phyloP scores from a whole-genome alignment of 2,888 invertebrate genomes.

The Lacanobia oleracea region DNA sequence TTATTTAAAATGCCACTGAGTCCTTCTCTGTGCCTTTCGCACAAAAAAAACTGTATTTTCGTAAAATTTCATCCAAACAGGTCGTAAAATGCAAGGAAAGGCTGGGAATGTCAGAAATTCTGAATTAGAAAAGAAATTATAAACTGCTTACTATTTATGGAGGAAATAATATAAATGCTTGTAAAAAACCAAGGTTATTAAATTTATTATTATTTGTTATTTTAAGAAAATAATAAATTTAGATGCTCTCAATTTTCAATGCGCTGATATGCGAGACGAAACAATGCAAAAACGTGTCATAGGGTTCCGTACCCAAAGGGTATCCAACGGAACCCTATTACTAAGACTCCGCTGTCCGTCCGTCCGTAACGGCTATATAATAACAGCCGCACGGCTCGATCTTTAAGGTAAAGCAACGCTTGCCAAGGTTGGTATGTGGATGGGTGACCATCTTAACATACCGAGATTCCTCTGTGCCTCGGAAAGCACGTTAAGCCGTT shows the following conservation, averaged over 20 bases:
- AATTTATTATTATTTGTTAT: background rate
- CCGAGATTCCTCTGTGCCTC: too few species aligned
- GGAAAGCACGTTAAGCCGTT: too few species aligned
- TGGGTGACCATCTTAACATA: too few species aligned
- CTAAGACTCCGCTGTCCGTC: too few species aligned
- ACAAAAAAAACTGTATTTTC: constrained; percentile 36
- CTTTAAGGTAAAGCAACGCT: too few species aligned
- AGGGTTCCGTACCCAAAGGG: too few species aligned
- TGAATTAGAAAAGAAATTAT: constrained; percentile 36
- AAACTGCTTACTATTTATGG: constrained; percentile 15
- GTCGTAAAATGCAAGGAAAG: constrained; percentile 30
- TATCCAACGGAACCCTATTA: too few species aligned
- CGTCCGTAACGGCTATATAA: too few species aligned
- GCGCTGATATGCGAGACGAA: too few species aligned
- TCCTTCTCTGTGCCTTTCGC: background rate
- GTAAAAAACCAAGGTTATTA: background rate
- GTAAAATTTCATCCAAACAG: constrained; percentile 16
- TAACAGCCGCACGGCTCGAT: too few species aligned
- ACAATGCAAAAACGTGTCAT: too few species aligned
- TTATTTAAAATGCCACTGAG: background rate
- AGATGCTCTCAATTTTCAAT: background rate
- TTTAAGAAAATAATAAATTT: background rate
- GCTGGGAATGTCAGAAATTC: constrained; percentile 3
- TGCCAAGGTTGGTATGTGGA: too few species aligned
- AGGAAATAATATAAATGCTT: background rate